phyloP scores from a whole-genome alignment of 1,140 invertebrate species.

The Zaprionus kolodkinae region DNA sequence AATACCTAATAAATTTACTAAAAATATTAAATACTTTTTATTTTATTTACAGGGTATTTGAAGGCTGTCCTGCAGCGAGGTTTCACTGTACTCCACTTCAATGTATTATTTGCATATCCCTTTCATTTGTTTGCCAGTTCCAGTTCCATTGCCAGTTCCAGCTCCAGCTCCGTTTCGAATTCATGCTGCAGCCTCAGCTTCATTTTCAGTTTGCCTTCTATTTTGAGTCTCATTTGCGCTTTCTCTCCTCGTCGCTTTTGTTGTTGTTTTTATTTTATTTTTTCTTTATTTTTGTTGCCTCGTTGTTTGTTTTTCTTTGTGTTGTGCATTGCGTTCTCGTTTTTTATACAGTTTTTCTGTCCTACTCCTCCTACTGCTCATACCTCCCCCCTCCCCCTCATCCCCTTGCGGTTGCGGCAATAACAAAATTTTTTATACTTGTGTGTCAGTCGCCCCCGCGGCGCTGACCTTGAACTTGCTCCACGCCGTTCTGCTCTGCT shows the following conservation, averaged over 20 bases:
- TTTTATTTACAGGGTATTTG: not conserved
- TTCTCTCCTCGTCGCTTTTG: slow-evolving; percentile 17
- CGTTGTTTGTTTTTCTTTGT: not conserved
- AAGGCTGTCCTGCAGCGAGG: not conserved
- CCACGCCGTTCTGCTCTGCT: not conserved
- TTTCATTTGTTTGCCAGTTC: slow-evolving; percentile 51
- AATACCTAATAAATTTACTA: too few species aligned
- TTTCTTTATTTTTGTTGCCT: not conserved
- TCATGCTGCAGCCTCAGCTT: slow-evolving; percentile 16
- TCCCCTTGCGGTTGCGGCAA: slow-evolving; percentile 24
- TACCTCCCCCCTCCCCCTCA: too few species aligned
- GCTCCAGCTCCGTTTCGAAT: not conserved
- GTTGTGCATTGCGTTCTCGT: slow-evolving; percentile 9
- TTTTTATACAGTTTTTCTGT: slow-evolving; percentile 11
- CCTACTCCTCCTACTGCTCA: not conserved
- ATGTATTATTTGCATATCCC: not conserved
- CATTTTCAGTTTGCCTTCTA: slow-evolving; percentile 44
- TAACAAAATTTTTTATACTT: slow-evolving; percentile 40
- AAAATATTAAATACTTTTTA: not conserved
- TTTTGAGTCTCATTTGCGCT: slow-evolving; percentile 45
- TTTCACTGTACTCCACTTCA: slow-evolving; percentile 13
- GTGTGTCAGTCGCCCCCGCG: slow-evolving; percentile 34
- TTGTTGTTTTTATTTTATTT: slow-evolving; percentile 1
- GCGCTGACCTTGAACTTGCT: slow-evolving; percentile 63
- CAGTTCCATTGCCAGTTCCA: slow-evolving; percentile 33